A percentile compares a stretch with the other conserved stretches of the same genome.
Evolutionary conservation across 1,140 invertebrate genomes (phyloP).

Genomic region (Leptopilina clavipes): DNA sequence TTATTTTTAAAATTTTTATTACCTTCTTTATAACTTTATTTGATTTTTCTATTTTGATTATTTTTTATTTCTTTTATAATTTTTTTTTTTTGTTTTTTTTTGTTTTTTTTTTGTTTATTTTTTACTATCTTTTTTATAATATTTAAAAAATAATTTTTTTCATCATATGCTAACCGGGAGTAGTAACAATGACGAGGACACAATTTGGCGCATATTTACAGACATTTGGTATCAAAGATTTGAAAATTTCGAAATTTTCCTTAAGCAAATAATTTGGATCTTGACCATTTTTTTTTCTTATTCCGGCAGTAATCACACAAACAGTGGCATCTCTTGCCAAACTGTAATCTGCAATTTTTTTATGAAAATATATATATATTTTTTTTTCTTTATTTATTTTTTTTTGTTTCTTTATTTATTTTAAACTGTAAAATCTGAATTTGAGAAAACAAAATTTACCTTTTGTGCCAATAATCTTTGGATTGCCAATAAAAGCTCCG

Average conservation of each 20-base stretch:
- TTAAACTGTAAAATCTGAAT: too few species aligned
- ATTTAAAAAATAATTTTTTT: background rate
- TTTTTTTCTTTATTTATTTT: too few species aligned
- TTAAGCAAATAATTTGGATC: slow-evolving; percentile 74
- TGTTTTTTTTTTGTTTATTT: too few species aligned
- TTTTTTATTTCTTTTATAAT: too few species aligned
- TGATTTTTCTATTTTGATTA: too few species aligned
- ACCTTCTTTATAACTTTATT: too few species aligned
- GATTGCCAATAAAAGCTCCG: slow-evolving; percentile 73
- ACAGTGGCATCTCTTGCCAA: slow-evolving; percentile 76
- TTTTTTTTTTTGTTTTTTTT: background rate
- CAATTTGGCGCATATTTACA: slow-evolving; percentile 78
- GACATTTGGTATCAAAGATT: slow-evolving; percentile 75
- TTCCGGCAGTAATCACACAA: slow-evolving; percentile 79
- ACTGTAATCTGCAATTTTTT: slow-evolving; percentile 72
- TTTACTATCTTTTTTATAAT: background rate
- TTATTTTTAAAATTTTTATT: too few species aligned
- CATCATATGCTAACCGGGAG: slow-evolving; percentile 72
- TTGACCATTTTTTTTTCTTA: slow-evolving; percentile 74
- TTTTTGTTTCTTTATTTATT: too few species aligned
- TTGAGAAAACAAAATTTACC: slow-evolving; percentile 48
- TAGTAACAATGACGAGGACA: slow-evolving; percentile 77
- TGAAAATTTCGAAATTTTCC: slow-evolving; percentile 77
- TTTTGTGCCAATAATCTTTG: slow-evolving; percentile 65
- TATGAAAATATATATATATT: too few species aligned